Evolutionary conservation across 2,888 invertebrate species (phyloP), one percentile per base, ranked within the genome.

Genomic region (Pycnomerus fuliginosus): DNA sequence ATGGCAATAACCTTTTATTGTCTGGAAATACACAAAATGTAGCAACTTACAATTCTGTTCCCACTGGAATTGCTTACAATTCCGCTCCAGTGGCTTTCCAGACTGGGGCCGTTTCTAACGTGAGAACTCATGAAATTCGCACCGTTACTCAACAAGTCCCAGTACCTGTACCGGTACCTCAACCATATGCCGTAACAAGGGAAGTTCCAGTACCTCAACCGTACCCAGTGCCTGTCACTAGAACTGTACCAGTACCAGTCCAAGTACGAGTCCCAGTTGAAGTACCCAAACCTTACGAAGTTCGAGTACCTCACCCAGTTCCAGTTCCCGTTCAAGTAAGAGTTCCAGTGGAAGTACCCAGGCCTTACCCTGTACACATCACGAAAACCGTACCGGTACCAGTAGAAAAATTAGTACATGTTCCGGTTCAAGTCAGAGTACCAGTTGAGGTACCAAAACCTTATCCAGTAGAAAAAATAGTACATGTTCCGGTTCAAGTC

Each of bases 401-500:
- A 25, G 58, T 62, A 2, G 52, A 55, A 15, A 60, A 44, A 22
- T 54, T 48, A 17, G 62, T 62, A 4, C 48, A 48, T 41, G 46
- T 61, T 8, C 53, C 41, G 29, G 60, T 61, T 27, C 53, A 56
- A n/a, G 43, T 53, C 12, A 46, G 56, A 25, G 55, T 61, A 2
- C 45, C 50, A 33, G 59, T 62, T 13, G 46, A 51, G 15, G 61
- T 59, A 34, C 53, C 68, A 13, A 61, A 67, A 48, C 67, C 68
- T 3, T 65, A 66, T 48, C 64, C 67, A 31, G 68, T 70, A 10
- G 48, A 52, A 23, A 58, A 65, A 4, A 58, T 56, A 20, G 63
- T 58, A 48, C 58, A 55, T 5, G 62, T 67, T 3, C 56, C 57
- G 20, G 63, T 68, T 16, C 63, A 68, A 11, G 62, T 67, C 46